phyloP scores from a whole-genome alignment of 1,140 invertebrate genomes.

The Pollicipes pollicipes region DNA sequence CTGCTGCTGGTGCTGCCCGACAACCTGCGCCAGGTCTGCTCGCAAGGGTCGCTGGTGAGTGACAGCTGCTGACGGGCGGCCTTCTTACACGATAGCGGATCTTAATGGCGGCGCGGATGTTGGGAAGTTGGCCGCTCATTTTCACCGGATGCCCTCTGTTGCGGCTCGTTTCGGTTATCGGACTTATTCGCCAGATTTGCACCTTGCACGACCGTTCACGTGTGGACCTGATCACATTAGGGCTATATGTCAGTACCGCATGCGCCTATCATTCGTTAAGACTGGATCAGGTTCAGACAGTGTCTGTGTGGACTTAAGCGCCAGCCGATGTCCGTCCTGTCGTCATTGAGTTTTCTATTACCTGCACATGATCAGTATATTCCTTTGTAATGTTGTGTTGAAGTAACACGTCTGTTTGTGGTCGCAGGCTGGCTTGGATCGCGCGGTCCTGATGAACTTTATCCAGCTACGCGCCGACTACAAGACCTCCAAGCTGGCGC shows the following conservation, averaged over 20 bases:
- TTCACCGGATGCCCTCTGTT: too few species aligned
- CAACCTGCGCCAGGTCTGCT: constrained; percentile 41
- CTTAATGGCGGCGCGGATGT: not conserved
- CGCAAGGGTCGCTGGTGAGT: not conserved
- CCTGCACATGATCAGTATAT: too few species aligned
- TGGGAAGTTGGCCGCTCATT: not conserved
- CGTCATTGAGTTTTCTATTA: not conserved
- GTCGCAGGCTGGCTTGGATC: constrained; percentile 66
- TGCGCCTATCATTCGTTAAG: too few species aligned
- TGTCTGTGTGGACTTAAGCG: not conserved
- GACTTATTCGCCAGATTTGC: too few species aligned
- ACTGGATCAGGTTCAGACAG: too few species aligned
- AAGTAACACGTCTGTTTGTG: constrained; percentile 17
- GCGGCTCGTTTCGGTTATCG: too few species aligned
- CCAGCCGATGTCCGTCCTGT: too few species aligned
- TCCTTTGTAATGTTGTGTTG: not conserved
- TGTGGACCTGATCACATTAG: too few species aligned
- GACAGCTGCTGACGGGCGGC: not conserved
- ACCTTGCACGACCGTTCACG: too few species aligned
- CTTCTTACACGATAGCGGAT: not conserved
- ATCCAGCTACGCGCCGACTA: constrained; percentile 84
- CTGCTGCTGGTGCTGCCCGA: constrained; percentile 85
- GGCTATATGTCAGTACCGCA: too few species aligned
- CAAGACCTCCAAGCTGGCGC: constrained; percentile 57
- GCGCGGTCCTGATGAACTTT: constrained; percentile 69